A percentile compares a stretch with the other conserved stretches of the same genome.
These are phyloP conservation scores for Xiphophorus birchmanni DNA, from an alignment of 2,797 vertebrate species.

Conservation along the genomic window DNA sequence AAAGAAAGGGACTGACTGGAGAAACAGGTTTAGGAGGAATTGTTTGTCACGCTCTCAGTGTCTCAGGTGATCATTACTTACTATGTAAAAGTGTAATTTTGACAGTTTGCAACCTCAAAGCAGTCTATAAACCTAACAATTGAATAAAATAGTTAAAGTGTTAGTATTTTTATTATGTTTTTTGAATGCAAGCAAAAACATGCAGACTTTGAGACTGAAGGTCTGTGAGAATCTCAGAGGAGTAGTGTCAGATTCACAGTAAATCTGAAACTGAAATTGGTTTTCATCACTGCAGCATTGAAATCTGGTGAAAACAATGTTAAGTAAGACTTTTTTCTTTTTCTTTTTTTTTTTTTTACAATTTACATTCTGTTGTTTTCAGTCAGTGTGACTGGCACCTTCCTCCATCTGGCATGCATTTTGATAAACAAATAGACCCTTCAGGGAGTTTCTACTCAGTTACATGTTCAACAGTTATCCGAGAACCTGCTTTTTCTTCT, in stretches of 20 bases:
- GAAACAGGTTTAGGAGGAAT: conserved; percentile 8
- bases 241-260: conserved; percentile 32
- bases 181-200: conserved; percentile 6
- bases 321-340: background rate
- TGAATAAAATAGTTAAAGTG: background rate
- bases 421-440: conserved; percentile 48
- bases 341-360: background rate
- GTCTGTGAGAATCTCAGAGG: conserved; percentile 37
- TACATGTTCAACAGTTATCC: conserved; percentile 30
- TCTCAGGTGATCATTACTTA: background rate
- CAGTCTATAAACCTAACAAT: background rate
- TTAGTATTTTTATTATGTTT: conserved; percentile 1
- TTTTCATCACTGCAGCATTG: conserved; percentile 18
- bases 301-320: conserved; percentile 18
- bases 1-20: background rate
- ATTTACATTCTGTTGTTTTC: conserved; percentile 27
- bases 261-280: conserved; percentile 38
- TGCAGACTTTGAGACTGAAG: conserved; percentile 14
- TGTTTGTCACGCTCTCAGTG: background rate
- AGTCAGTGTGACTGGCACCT: conserved; percentile 28
- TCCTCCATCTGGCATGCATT: conserved; percentile 52
- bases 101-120: background rate
- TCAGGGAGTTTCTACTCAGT: conserved; percentile 35
- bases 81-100: background rate
- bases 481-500: conserved; percentile 17